A percentile compares a stretch with the other conserved stretches of the same genome.
Conservation (phyloP, 2,888 invertebrate genomes). For the Linyphia triangularis region DNA sequence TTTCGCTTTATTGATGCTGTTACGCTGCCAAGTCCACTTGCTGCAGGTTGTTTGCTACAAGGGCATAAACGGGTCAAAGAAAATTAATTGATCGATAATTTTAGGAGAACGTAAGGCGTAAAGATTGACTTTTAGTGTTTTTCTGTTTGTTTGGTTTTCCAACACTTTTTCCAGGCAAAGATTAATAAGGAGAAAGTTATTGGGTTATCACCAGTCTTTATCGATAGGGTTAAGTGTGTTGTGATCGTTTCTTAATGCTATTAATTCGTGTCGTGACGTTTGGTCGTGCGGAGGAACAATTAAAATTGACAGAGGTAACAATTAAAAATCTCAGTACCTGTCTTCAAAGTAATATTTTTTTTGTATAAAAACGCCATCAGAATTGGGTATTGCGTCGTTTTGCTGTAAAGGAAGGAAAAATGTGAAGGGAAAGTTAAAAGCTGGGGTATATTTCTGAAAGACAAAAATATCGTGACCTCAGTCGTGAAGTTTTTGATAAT, state of each 20-base stretch:
- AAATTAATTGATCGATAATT: conserved; percentile 60
- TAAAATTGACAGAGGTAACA: too few relatives aligned
- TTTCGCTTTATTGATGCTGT: conserved; percentile 32
- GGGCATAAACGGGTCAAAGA: conserved; percentile 57
- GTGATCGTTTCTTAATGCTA: conserved; percentile 48
- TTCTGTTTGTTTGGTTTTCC: conserved; percentile 1
- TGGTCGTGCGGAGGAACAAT: not conserved
- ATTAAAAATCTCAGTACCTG: too few relatives aligned
- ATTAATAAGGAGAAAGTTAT: conserved; percentile 33
- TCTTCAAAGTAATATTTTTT: too few relatives aligned
- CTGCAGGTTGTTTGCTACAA: not conserved
- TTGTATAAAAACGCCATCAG: too few relatives aligned
- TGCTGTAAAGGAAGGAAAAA: too few relatives aligned
- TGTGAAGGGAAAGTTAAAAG: too few relatives aligned
- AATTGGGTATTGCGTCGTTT: too few relatives aligned
- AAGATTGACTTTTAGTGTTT: conserved; percentile 1
- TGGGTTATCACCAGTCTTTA: conserved; percentile 58
- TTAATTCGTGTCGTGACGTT: conserved; percentile 16
- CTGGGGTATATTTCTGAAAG: too few relatives aligned
- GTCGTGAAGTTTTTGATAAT: too few relatives aligned
- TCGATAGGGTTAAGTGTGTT: conserved; percentile 62
- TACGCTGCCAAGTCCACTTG: conserved; percentile 8
- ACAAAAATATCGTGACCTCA: too few relatives aligned
- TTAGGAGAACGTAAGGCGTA: not conserved
- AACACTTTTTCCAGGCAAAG: not conserved